phyloP scores from a whole-genome alignment of 2,113 vertebrate genomes.

The Rhinoptilus africanus region DNA sequence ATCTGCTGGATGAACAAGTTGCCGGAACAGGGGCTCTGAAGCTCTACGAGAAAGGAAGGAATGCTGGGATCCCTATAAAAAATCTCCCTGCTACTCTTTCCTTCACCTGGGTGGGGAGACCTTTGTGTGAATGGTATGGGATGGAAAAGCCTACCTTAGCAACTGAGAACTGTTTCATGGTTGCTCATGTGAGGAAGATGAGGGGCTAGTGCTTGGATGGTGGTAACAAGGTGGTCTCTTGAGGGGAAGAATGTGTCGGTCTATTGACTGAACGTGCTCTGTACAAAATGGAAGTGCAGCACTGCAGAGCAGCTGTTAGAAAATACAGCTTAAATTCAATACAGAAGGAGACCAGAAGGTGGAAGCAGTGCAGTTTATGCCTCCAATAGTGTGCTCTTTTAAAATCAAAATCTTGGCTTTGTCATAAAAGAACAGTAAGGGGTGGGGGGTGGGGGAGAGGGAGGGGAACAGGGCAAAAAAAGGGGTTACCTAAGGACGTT shows the following conservation, averaged over 20 bases:
- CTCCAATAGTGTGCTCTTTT: not conserved
- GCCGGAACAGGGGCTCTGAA: not conserved
- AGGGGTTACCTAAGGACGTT: not conserved
- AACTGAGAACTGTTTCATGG: not conserved
- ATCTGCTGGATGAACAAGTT: not conserved
- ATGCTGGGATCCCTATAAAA: not conserved
- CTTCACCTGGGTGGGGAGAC: not conserved
- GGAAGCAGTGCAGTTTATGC: constrained; percentile 24
- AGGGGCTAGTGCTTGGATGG: not conserved
- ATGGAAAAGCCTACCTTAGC: not conserved
- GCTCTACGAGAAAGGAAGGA: not conserved
- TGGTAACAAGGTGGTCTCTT: accelerated
- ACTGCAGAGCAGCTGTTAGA: not conserved
- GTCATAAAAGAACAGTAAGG: not conserved
- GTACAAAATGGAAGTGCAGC: not conserved
- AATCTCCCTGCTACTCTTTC: accelerated
- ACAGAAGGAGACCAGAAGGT: constrained; percentile 30
- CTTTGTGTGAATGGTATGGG: accelerated
- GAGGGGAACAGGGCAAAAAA: accelerated
- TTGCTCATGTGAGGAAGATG: not conserved
- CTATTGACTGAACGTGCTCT: not conserved
- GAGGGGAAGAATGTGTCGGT: not conserved
- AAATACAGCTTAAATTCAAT: not conserved
- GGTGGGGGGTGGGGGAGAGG: accelerated
- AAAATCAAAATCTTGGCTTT: not conserved